A percentile compares a stretch with the other conserved stretches of the same genome.
These are phyloP conservation scores for Stramonita haemastoma DNA, from an alignment of 2,888 invertebrate genomes.

Conservation along the genomic window DNA sequence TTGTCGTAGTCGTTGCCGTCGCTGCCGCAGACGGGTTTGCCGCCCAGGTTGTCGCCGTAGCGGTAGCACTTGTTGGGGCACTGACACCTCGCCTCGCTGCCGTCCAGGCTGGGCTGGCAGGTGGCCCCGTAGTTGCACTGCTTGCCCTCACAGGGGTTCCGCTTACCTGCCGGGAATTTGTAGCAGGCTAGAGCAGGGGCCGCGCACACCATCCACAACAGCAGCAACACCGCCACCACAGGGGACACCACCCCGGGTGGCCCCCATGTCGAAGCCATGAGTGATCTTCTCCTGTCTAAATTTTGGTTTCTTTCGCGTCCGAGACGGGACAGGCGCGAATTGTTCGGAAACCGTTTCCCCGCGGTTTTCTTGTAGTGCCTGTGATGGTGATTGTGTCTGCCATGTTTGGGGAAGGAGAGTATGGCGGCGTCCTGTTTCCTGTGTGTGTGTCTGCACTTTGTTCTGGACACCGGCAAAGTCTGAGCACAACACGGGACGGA, in stretches of 20 bases:
- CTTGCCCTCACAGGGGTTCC: constrained; percentile 85
- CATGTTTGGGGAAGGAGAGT: not conserved
- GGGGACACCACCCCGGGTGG: not conserved
- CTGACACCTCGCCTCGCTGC: constrained; percentile 86
- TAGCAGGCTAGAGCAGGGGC: constrained; percentile 76
- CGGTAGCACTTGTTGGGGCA: constrained; percentile 88
- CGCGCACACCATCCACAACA: not conserved
- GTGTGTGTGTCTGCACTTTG: not conserved
- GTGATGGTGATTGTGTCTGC: constrained; percentile 1
- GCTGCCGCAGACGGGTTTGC: constrained; percentile 87
- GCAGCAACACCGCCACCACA: not conserved
- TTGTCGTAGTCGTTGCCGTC: constrained; percentile 78
- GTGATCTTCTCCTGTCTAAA: constrained; percentile 23
- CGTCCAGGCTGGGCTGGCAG: constrained; percentile 84
- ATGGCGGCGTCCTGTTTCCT: not conserved
- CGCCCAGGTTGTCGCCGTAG: constrained; percentile 89
- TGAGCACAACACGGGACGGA: not conserved
- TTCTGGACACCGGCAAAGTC: not conserved
- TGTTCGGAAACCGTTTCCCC: too few relatives aligned
- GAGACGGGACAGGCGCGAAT: not conserved
- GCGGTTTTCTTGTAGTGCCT: not conserved
- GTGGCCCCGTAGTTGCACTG: constrained; percentile 85
- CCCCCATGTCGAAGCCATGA: constrained; percentile 35
- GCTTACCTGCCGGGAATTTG: constrained; percentile 82
- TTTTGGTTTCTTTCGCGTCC: not conserved